A percentile compares a stretch with the other conserved stretches of the same genome.
These are phyloP conservation scores for Vesta saturnalis DNA, from an alignment of 2,888 invertebrate species.

Conservation along the genomic window DNA sequence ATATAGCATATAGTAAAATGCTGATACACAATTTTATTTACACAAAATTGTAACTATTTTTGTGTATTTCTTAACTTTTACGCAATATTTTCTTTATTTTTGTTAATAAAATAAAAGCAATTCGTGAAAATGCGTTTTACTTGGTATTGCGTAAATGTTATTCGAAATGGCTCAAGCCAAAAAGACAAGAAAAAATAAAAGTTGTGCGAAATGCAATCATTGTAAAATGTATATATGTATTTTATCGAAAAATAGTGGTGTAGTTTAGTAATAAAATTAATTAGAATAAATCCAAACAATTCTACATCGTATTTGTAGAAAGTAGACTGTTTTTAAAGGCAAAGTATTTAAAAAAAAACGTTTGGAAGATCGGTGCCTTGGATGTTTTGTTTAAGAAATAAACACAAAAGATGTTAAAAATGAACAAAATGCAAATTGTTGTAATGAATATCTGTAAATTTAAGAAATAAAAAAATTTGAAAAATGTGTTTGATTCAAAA, in stretches of 20 bases:
- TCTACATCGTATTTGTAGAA: constrained; percentile 44
- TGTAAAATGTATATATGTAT: constrained; percentile 60
- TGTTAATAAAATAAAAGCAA: not conserved
- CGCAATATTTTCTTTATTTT: constrained; percentile 21
- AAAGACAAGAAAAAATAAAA: constrained; percentile 46
- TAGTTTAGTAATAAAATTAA: constrained; percentile 43
- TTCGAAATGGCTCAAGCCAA: constrained; percentile 28
- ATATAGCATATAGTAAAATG: constrained; percentile 29
- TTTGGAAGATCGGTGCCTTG: constrained; percentile 62
- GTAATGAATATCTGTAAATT: constrained; percentile 61
- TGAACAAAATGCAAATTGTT: constrained; percentile 57
- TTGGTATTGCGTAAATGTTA: constrained; percentile 30
- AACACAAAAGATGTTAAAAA: constrained; percentile 51
- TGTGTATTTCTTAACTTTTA: constrained; percentile 37
- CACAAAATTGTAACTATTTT: constrained; percentile 32
- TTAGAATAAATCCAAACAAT: constrained; percentile 39
- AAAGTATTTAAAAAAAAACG: constrained; percentile 52
- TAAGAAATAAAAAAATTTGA: constrained; percentile 48
- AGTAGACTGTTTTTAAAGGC: constrained; percentile 57
- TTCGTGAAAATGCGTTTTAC: not conserved
- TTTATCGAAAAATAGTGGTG: constrained; percentile 55
- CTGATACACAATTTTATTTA: constrained; percentile 37
- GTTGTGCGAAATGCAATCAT: constrained; percentile 63
- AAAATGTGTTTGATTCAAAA: too few relatives aligned
- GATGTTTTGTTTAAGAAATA: constrained; percentile 60